phyloP scores from a whole-genome alignment of 2,113 vertebrate species.

The Procavia capensis region DNA sequence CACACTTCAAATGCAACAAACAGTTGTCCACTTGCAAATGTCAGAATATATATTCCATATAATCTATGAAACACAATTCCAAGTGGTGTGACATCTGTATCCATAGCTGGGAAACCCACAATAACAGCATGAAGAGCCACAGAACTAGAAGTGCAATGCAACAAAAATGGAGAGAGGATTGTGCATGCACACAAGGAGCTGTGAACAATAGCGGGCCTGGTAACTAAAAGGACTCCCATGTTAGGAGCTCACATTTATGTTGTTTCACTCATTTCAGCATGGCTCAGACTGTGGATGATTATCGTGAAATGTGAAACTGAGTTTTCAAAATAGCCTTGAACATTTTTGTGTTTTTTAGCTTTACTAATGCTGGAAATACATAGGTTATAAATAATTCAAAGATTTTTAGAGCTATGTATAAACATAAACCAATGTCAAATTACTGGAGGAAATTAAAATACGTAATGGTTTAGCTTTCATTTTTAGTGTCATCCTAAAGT shows the following conservation, averaged over 20 bases:
- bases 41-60: neutral
- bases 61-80: neutral
- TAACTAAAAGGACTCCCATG: neutral
- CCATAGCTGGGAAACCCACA: neutral
- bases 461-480: neutral
- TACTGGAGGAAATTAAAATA: conserved; percentile 16
- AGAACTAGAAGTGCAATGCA: neutral
- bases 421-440: neutral
- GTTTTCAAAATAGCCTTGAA: neutral
- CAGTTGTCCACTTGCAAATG: neutral
- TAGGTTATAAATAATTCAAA: neutral
- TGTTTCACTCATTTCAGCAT: neutral
- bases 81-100: neutral
- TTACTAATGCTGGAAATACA: neutral
- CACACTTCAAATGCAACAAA: neutral
- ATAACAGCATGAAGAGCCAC: neutral
- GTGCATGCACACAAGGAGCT: neutral
- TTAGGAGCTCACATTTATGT: neutral
- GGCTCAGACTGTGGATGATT: neutral
- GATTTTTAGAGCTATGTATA: neutral
- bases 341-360: neutral
- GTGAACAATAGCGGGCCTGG: neutral
- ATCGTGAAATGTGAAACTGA: neutral
- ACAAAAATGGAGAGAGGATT: neutral
- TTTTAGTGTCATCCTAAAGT: neutral